A percentile compares a stretch with the other conserved stretches of the same genome.
Conservation (phyloP, 2,113 vertebrate genomes). For the Plectropomus leopardus region DNA sequence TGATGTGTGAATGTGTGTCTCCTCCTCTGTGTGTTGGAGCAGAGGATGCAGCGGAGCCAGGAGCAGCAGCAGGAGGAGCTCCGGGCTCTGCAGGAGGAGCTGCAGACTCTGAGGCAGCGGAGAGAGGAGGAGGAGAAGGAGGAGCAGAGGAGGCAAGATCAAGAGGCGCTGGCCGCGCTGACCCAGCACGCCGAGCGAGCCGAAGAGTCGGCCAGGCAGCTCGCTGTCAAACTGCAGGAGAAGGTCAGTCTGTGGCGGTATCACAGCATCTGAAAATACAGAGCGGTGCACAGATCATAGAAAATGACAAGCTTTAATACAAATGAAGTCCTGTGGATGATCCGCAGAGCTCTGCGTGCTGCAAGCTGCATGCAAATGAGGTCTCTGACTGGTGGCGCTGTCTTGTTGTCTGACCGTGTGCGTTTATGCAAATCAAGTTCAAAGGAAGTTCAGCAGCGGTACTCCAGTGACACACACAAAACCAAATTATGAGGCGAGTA, state of each 20-base stretch:
- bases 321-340: neutral
- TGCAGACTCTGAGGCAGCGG: constrained; percentile 83
- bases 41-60: constrained; percentile 88
- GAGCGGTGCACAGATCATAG: neutral
- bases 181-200: constrained; percentile 88
- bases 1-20: neutral
- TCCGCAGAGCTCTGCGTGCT: neutral
- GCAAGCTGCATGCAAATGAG: constrained; percentile 29
- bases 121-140: constrained; percentile 83
- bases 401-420: neutral
- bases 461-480: neutral
- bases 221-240: constrained; percentile 86
- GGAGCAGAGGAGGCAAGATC: constrained; percentile 85
- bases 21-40: neutral
- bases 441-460: neutral
- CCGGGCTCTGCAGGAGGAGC: constrained; percentile 82
- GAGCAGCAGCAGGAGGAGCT: constrained; percentile 85
- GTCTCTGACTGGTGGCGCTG: neutral
- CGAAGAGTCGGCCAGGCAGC: constrained; percentile 82
- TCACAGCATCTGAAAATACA: neutral
- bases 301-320: neutral
- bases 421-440: constrained; percentile 36
- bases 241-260: constrained; percentile 83
- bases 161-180: constrained; percentile 83
- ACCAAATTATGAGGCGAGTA: neutral